These are phyloP conservation scores for Rhegmatorhina hoffmannsi DNA, from an alignment of 2,113 vertebrate species.

Conservation along the genomic window DNA sequence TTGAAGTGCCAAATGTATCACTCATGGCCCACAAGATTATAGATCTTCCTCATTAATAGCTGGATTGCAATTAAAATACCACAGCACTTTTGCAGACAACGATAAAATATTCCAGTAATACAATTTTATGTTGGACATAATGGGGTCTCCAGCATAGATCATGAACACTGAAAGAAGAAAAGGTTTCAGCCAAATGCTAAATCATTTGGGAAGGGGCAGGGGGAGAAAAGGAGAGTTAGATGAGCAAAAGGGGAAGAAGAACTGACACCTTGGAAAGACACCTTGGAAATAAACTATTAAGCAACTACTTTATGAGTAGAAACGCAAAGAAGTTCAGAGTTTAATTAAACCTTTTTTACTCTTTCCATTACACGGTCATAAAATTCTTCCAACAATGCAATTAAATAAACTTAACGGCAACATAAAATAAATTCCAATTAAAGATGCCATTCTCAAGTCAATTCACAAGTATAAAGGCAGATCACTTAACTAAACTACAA, in stretches of 20 bases:
- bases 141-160: constrained; percentile 22
- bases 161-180: neutral
- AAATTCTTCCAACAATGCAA: neutral
- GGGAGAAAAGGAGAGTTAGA: neutral
- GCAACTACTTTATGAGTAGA: neutral
- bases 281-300: neutral
- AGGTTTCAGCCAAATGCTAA: neutral
- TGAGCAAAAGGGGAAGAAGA: neutral
- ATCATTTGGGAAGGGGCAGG: neutral
- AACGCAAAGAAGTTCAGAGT: neutral
- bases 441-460: neutral
- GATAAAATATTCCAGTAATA: constrained; percentile 19
- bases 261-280: neutral
- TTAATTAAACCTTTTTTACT: neutral
- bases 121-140: constrained; percentile 16
- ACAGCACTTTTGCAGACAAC: neutral
- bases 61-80: constrained; percentile 34
- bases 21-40: neutral
- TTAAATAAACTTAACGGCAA: neutral
- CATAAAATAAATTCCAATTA: neutral
- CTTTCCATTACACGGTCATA: neutral
- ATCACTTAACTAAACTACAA: neutral
- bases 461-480: neutral
- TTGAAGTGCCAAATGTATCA: neutral
- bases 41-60: constrained; percentile 18